Conservation (phyloP, 2,113 vertebrate genomes). For the Stigmatopora argus region DNA sequence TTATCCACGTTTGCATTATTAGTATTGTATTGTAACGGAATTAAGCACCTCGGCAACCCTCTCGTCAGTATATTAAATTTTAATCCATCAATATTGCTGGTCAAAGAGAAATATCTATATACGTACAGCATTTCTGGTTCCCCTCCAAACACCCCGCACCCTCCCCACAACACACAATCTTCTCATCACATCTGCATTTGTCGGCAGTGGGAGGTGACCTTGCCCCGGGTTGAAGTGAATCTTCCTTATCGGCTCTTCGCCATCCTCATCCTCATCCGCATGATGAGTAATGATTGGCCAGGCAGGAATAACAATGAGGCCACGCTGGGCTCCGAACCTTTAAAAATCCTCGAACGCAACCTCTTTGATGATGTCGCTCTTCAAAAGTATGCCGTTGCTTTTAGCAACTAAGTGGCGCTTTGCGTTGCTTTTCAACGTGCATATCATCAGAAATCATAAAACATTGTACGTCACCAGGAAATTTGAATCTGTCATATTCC, state of each 20-base stretch:
- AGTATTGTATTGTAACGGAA: too few relatives aligned
- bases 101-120: too few relatives aligned
- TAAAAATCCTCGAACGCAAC: background rate
- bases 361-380: background rate
- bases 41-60: too few relatives aligned
- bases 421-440: background rate
- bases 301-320: constrained; percentile 58
- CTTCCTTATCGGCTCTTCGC: constrained; percentile 62
- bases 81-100: too few relatives aligned
- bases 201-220: constrained; percentile 57
- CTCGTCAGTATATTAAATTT: too few relatives aligned
- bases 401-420: background rate
- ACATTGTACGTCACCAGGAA: too few relatives aligned
- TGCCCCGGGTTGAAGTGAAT: constrained; percentile 51
- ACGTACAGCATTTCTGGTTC: too few relatives aligned
- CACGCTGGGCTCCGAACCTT: constrained; percentile 14
- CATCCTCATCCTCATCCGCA: constrained; percentile 21
- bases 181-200: constrained; percentile 60
- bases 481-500: too few relatives aligned
- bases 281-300: constrained; percentile 48
- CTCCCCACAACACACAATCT: background rate
- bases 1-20: too few relatives aligned
- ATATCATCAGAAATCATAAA: background rate
- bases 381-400: constrained; percentile 3
- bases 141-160: background rate